A percentile compares a stretch with the other conserved stretches of the same genome.
phyloP scores from a whole-genome alignment of 1,140 invertebrate genomes.

The Zaprionus ghesquierei region DNA sequence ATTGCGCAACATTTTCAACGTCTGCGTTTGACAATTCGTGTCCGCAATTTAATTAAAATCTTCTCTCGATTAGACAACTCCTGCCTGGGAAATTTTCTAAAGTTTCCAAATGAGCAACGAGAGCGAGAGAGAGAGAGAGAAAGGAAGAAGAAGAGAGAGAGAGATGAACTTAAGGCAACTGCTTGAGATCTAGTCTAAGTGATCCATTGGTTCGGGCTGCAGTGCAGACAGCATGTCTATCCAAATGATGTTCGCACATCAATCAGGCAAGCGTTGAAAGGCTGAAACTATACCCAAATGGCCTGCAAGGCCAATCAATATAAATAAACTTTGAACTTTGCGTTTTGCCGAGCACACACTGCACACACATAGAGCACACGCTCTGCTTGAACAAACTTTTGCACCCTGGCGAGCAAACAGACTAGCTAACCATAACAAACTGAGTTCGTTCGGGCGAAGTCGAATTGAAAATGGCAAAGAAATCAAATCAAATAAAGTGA shows the following conservation, averaged over 20 bases:
- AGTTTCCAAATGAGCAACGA: slow-evolving; percentile 12
- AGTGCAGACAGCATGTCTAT: not conserved
- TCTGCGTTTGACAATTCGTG: slow-evolving; percentile 71
- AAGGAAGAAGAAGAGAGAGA: too few relatives aligned
- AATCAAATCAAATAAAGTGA: slow-evolving; percentile 68
- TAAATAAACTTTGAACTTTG: slow-evolving; percentile 63
- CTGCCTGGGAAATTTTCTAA: not conserved
- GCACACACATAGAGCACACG: too few relatives aligned
- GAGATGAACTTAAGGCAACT: not conserved
- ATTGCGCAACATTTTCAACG: slow-evolving; percentile 35
- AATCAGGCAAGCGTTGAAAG: not conserved
- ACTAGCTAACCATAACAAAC: slow-evolving; percentile 29
- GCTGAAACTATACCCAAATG: slow-evolving; percentile 49
- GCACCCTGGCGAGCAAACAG: slow-evolving; percentile 1
- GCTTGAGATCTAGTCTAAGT: not conserved
- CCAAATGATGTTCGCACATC: not conserved
- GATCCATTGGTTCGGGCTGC: not conserved
- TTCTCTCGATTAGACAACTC: slow-evolving; percentile 19
- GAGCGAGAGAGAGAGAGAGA: too few relatives aligned
- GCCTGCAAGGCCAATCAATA: slow-evolving; percentile 55
- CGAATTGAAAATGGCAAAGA: slow-evolving; percentile 49
- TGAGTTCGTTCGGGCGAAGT: slow-evolving; percentile 30
- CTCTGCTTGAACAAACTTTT: slow-evolving; percentile 16
- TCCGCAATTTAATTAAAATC: slow-evolving; percentile 77
- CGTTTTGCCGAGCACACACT: not conserved